Base-by-base conservation (phyloP, 2,113 vertebrate species). In the Tachysurus fulvidraco region DNA sequence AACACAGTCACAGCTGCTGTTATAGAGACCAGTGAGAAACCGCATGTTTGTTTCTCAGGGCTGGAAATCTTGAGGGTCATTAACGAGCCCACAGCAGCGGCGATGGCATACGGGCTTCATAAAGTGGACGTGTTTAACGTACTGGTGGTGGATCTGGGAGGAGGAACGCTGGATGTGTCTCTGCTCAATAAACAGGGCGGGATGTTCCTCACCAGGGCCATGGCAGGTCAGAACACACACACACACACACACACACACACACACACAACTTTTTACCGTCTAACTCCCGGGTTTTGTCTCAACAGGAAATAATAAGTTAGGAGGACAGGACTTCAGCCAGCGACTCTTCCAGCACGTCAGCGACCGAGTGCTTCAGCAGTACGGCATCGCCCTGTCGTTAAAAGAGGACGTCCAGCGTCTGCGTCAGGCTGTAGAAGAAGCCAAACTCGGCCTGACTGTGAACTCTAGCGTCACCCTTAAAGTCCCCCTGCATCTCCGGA, bases 251-350 rank as follows among this genome's bases (percentile, higher is more conserved):
- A 60, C 60, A 67, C 86, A 13, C 19, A 36, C 17, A 28, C 46
- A 64, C 62, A 65, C 64, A 65, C 25, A 65, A 65, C 16, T 7
- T 16, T 17, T 52, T 54, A 50, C 46, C 1, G 6, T 44, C 2
- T 77, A 83, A 46, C 55, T n/a, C n/a, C 41, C 12, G 44, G 0
- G 28, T n/a, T 8, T 86, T 21, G 19, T 88, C 28, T 91, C 62
- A 14, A 30, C 36, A 99, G 98, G 98, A 84, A 99, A 99, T 91
- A 99, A 98, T 93, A 97, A 99, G 90, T 95, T 99, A 21, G 98
- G 98, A 87, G 98, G 98, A 41, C 98, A 99, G 83, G 98, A 99
- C 92, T 99, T 99, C 94, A 99, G 97, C 91, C 98, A 99, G 91
- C 94, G 97, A 82, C 87, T 99, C 90, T 93, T 99, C 87, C 96